Conservation (phyloP, 2,113 vertebrate genomes). For the Ibidorhyncha struthersii region DNA sequence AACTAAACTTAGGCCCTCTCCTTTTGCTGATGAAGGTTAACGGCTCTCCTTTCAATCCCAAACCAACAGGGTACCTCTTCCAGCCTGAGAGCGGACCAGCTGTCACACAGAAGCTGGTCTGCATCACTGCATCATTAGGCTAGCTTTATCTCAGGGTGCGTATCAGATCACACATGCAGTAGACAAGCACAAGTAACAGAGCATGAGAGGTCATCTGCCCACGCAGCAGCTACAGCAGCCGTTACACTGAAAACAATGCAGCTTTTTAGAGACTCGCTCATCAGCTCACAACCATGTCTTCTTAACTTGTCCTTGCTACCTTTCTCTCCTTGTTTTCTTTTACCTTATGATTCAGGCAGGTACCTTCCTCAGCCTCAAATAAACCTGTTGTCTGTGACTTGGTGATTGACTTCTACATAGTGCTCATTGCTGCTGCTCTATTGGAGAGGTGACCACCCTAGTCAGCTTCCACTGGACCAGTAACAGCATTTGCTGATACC, state of each 20-base stretch:
- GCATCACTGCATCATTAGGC: background rate
- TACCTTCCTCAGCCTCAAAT: background rate
- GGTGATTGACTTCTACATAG: background rate
- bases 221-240: background rate
- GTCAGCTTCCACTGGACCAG: background rate
- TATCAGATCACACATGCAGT: background rate
- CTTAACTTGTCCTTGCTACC: background rate
- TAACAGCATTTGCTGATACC: background rate
- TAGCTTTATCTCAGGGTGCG: background rate
- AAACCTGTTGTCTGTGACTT: background rate
- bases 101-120: background rate
- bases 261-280: background rate
- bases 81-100: background rate
- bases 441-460: background rate
- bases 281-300: accelerated
- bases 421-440: background rate
- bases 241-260: background rate
- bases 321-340: background rate
- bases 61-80: background rate
- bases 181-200: background rate
- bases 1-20: background rate
- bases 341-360: background rate
- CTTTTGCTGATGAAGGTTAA: background rate
- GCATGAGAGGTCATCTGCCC: background rate
- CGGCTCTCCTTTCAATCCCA: too few relatives aligned